A percentile compares a stretch with the other conserved stretches of the same genome.
These are phyloP conservation scores for Axinella damicornis DNA, from an alignment of 37 sponge, comb jelly and placozoan genomes.

Conservation along the genomic window DNA sequence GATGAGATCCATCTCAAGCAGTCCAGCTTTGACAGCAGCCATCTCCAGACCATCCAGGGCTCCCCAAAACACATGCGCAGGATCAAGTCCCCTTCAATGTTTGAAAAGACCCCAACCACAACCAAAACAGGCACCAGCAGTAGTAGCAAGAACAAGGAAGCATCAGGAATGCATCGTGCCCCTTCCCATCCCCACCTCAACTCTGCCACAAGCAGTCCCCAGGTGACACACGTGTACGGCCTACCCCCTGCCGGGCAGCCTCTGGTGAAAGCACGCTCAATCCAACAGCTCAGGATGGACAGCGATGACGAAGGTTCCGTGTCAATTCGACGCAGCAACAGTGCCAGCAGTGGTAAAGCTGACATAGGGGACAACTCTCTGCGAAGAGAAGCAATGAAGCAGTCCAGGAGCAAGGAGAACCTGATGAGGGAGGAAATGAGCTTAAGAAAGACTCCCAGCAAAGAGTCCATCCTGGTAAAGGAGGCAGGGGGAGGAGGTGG, in stretches of 20 bases:
- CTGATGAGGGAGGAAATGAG: not conserved
- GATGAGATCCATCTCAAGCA: constrained; percentile 42
- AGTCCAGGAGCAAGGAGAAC: constrained; percentile 35
- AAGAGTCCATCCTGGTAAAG: constrained; percentile 22
- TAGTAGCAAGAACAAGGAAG: too few species aligned
- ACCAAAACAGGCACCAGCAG: too few species aligned
- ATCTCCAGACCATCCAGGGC: constrained; percentile 4
- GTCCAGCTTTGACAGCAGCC: constrained; percentile 37
- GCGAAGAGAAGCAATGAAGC: not conserved
- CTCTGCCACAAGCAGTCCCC: constrained; percentile 36
- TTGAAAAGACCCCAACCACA: not conserved
- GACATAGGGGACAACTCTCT: too few species aligned
- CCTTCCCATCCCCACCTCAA: constrained; percentile 55
- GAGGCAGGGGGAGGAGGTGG: not conserved
- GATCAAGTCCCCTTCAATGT: constrained; percentile 19
- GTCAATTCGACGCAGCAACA: constrained; percentile 1
- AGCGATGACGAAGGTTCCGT: not conserved
- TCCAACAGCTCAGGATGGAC: constrained; percentile 34
- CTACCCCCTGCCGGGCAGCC: not conserved
- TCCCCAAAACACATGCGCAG: constrained; percentile 37
- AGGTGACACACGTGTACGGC: not conserved
- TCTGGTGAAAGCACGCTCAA: constrained; percentile 25
- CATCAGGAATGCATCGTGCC: constrained; percentile 5
- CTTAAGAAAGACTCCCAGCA: not conserved
- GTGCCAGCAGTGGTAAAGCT: constrained; percentile 2